These are phyloP conservation scores for Eupithecia exiguata DNA, from an alignment of 2,888 invertebrate genomes.

Conservation along the genomic window DNA sequence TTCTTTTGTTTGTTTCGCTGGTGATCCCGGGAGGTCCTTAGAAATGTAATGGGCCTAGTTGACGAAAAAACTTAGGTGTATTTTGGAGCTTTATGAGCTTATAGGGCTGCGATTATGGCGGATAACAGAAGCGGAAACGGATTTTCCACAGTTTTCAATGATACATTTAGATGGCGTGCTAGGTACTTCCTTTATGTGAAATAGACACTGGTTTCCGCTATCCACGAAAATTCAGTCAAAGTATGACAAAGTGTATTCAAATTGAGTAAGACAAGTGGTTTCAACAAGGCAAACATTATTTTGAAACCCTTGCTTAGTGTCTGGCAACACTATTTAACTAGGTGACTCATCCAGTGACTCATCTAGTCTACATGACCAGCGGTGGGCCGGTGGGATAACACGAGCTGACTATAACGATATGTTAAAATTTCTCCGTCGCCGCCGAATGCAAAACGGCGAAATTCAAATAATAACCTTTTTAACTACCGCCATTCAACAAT, in stretches of 20 bases:
- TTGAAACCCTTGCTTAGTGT: neutral
- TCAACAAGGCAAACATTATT: no score
- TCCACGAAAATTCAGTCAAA: neutral
- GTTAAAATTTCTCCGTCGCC: neutral
- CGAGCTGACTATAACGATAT: neutral
- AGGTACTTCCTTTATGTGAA: neutral
- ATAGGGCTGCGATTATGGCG: neutral
- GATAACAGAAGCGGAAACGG: neutral
- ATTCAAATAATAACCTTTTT: no score
- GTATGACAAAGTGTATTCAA: neutral
- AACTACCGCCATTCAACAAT: no score
- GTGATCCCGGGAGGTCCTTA: neutral
- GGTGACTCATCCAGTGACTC: neutral
- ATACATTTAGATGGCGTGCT: neutral
- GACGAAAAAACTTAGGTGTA: neutral
- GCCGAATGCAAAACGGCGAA: no score
- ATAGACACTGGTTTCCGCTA: neutral
- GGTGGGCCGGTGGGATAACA: neutral
- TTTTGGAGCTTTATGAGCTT: neutral
- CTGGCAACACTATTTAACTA: neutral
- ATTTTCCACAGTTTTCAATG: neutral
- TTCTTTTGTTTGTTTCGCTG: neutral
- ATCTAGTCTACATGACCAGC: neutral
- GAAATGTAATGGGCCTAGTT: neutral
- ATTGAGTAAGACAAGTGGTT: neutral